These are phyloP conservation scores for Latrodectus elegans DNA, from an alignment of 2,888 invertebrate genomes.

Conservation along the genomic window DNA sequence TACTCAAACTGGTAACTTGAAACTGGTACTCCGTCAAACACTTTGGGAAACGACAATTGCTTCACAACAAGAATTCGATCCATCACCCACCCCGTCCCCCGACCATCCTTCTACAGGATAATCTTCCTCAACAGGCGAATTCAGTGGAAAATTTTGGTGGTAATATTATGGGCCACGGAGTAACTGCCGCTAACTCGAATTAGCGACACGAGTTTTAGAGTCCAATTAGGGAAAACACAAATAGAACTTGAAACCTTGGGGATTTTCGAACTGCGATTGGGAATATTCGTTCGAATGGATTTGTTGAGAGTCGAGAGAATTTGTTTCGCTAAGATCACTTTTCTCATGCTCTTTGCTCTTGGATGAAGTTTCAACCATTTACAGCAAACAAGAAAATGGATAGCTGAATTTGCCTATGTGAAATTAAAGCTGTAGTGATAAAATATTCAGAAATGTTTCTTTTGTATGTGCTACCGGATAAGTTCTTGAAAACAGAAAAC, in stretches of 20 bases:
- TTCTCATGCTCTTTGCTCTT: too few relatives aligned
- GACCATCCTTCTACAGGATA: neutral
- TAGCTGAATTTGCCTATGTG: too few relatives aligned
- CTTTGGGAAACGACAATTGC: slow-evolving; percentile 41
- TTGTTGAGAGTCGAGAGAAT: neutral
- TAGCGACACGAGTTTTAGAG: slow-evolving; percentile 12
- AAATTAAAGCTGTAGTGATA: too few relatives aligned
- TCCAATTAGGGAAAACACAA: slow-evolving; percentile 34
- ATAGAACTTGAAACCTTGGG: slow-evolving; percentile 16
- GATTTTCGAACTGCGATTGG: neutral
- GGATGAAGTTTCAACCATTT: too few relatives aligned
- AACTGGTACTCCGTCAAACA: slow-evolving; percentile 20
- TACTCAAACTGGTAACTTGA: neutral
- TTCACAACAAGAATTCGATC: slow-evolving; percentile 25
- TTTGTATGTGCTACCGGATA: too few relatives aligned
- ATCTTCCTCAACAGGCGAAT: neutral
- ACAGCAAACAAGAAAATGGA: too few relatives aligned
- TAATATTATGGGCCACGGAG: neutral
- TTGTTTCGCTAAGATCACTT: too few relatives aligned
- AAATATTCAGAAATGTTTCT: too few relatives aligned
- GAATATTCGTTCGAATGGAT: slow-evolving; percentile 11
- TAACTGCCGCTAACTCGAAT: slow-evolving; percentile 4
- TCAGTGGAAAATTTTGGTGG: neutral
- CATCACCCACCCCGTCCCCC: neutral
- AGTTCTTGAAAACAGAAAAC: too few relatives aligned